phyloP scores from a whole-genome alignment of 2,888 invertebrate genomes.

The Tenthredo notha region DNA sequence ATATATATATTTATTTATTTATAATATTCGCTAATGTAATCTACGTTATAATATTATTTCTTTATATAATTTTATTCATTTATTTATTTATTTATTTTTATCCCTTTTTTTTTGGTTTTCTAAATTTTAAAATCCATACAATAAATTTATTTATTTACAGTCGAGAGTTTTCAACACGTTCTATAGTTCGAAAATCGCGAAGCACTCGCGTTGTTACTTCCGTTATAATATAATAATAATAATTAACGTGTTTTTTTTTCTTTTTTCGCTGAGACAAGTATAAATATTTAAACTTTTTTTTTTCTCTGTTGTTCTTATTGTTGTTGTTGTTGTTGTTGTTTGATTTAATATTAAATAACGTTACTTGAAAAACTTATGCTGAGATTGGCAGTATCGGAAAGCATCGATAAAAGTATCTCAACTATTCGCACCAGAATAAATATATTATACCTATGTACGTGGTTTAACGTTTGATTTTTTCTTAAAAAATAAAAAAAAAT shows the following conservation, averaged over 20 bases:
- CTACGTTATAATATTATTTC: conserved; percentile 65
- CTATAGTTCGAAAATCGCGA: not conserved
- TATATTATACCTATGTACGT: not conserved
- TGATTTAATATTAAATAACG: conserved; percentile 6
- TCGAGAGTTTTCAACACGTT: not conserved
- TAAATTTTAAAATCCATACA: conserved; percentile 63
- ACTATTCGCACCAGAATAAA: conserved; percentile 9
- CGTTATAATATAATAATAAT: not conserved
- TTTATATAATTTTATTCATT: conserved; percentile 54
- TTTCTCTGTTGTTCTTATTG: not conserved
- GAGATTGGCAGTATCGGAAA: conserved; percentile 49
- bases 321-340: not conserved
- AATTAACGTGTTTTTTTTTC: not conserved
- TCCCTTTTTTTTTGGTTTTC: conserved; percentile 55
- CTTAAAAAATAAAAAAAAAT: no score
- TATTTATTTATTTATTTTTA: not conserved
- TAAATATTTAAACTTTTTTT: not conserved
- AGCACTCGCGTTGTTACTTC: conserved; percentile 1
- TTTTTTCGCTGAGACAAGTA: not conserved
- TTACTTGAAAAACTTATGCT: conserved; percentile 27
- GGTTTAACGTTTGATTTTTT: not conserved
- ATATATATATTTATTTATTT: conserved; percentile 44
- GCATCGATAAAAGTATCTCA: conserved; percentile 23
- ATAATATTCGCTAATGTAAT: conserved; percentile 66
- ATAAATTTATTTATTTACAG: conserved; percentile 56